phyloP scores from a whole-genome alignment of 1,140 invertebrate genomes.

The Ctenoplectra terminalis region DNA sequence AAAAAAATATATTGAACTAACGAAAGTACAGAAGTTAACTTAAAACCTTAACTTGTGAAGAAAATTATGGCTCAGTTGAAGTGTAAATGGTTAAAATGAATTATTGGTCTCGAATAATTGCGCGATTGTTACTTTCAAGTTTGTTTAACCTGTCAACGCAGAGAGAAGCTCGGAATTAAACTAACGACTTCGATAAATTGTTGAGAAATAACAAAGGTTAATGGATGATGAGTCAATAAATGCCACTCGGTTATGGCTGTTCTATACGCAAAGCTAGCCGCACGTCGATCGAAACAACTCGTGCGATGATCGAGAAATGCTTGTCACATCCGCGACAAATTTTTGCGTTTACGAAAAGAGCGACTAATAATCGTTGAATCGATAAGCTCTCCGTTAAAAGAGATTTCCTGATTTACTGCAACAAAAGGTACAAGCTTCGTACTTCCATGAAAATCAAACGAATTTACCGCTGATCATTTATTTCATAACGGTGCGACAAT shows the following conservation, averaged over 20 bases:
- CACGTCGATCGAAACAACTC: neutral
- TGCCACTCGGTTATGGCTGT: conserved; percentile 17
- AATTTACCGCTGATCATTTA: neutral
- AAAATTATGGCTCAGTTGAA: too few relatives aligned
- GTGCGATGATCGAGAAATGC: conserved; percentile 23
- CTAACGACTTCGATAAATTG: conserved; percentile 35
- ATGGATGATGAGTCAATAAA: conserved; percentile 38
- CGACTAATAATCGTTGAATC: neutral
- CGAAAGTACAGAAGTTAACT: too few relatives aligned
- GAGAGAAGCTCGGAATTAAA: conserved; percentile 4
- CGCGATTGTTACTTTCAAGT: neutral
- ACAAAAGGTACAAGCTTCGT: neutral
- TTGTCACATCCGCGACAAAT: conserved; percentile 21
- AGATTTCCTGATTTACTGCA: too few relatives aligned
- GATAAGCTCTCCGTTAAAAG: neutral
- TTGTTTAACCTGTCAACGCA: neutral
- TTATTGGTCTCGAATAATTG: neutral
- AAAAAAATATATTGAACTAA: too few relatives aligned
- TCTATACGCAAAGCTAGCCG: neutral
- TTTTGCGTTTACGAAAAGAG: conserved; percentile 13
- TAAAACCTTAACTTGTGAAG: too few relatives aligned
- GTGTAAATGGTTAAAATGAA: too few relatives aligned
- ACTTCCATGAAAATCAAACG: neutral
- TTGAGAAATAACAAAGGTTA: conserved; percentile 32
- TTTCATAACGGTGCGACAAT: too few relatives aligned